Percentiles rank a stretch among this genome's conserved stretches.
These are phyloP conservation scores for Pseudomugil tenellus DNA, from an alignment of 2,797 vertebrate genomes.

Conservation along the genomic window DNA sequence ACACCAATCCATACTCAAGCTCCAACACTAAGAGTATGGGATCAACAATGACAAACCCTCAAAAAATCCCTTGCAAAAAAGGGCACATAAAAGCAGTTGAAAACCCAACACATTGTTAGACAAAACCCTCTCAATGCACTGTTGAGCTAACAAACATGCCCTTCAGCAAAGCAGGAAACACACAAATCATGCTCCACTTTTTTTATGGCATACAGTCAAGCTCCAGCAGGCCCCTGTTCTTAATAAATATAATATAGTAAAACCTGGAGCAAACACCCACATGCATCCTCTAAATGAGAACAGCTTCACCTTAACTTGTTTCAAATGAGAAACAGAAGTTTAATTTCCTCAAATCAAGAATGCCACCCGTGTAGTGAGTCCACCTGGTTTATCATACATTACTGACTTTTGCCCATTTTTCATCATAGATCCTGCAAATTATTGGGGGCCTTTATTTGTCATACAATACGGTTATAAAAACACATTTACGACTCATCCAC, in stretches of 20 bases:
- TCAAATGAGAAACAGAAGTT: neutral
- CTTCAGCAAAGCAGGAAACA: conserved; percentile 5
- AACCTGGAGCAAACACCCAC: conserved; percentile 2
- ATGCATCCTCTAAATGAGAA: neutral
- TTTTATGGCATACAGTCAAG: conserved; percentile 9
- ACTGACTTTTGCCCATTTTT: conserved; percentile 1
- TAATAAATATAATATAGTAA: conserved; percentile 15
- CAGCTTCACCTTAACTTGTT: neutral
- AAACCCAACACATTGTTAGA: neutral
- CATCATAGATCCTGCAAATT: conserved; percentile 16
- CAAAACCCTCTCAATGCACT: neutral
- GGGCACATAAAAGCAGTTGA: neutral
- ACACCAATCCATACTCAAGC: conserved; percentile 21
- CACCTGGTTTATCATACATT: neutral
- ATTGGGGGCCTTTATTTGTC: conserved; percentile 3
- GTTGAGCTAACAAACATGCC: neutral
- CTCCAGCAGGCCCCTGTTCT: conserved; percentile 5
- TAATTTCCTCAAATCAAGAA: neutral
- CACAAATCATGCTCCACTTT: conserved; percentile 9
- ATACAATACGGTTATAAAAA: neutral
- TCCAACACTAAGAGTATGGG: neutral
- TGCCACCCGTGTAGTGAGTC: neutral
- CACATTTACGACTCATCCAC: neutral
- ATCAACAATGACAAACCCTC: neutral
- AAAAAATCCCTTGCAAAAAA: neutral